Percentiles rank a stretch among this genome's conserved stretches.
Conservation (phyloP, 1,140 invertebrate genomes). For the Radopholus similis region DNA sequence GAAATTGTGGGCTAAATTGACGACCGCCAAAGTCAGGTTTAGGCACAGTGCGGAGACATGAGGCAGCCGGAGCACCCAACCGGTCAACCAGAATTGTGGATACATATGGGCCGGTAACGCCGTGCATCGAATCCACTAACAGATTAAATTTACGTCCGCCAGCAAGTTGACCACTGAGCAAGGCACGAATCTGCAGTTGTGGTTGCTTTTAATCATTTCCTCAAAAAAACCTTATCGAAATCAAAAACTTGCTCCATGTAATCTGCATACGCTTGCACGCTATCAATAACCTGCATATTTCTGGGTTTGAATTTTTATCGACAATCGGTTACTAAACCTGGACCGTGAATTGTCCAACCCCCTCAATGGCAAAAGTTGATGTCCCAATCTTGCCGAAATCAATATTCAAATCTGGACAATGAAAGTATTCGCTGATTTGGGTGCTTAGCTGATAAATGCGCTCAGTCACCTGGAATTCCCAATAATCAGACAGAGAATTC, state of each 20-base stretch:
- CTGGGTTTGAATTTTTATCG: not conserved
- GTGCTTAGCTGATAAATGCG: slow-evolving; percentile 79
- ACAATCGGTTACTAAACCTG: slow-evolving; percentile 45
- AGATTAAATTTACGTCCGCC: slow-evolving; percentile 72
- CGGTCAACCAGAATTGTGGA: slow-evolving; percentile 81
- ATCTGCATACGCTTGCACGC: slow-evolving; percentile 80
- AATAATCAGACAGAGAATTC: not conserved
- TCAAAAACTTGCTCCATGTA: slow-evolving; percentile 98
- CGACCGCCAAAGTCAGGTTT: slow-evolving; percentile 83
- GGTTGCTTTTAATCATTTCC: not conserved
- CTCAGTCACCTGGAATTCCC: slow-evolving; percentile 67
- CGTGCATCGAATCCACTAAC: slow-evolving; percentile 87
- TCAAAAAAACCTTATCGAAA: slow-evolving; percentile 66
- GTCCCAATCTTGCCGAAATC: slow-evolving; percentile 73
- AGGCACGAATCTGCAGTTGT: slow-evolving; percentile 68
- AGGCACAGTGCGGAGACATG: slow-evolving; percentile 45
- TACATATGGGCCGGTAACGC: slow-evolving; percentile 94
- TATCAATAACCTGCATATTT: slow-evolving; percentile 74
- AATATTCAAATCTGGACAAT: slow-evolving; percentile 72
- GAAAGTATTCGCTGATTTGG: slow-evolving; percentile 75
- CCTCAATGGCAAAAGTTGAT: slow-evolving; percentile 68
- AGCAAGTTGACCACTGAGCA: slow-evolving; percentile 69
- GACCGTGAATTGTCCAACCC: slow-evolving; percentile 71
- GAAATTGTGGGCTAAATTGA: not conserved
- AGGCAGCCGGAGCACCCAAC: slow-evolving; percentile 67